Base-by-base conservation (phyloP, 2,113 vertebrate species). In the Merops nubicus region DNA sequence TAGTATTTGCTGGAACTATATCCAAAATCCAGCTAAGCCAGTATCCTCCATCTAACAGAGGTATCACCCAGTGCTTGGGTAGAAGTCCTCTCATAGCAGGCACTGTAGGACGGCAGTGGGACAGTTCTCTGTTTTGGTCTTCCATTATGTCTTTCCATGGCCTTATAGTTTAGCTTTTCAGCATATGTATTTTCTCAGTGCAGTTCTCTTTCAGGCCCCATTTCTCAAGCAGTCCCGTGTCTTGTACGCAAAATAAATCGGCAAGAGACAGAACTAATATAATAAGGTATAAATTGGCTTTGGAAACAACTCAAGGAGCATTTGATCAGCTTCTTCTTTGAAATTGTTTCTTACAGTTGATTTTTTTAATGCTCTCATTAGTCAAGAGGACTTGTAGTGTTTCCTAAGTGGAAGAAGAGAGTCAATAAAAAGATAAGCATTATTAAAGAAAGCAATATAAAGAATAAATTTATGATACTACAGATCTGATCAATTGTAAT, bases 281-380 rank as follows among this genome's bases (percentile, higher is more conserved):
- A 74, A 26, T 70, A 53, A 78, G 21, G 25, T 48, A 59, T 72
- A 75, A 70, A 74, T 78, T 18, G 50, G 51, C 75, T 83, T 56
- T 60, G 23, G 38, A 64, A 79, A 28, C 25, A 1, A 42, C 75
- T 85, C 45, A 48, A 85, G 51, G 51, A 93, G 26, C 42, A 22
- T 63, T 88, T 85, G 33, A 68, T 91, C 70, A 85, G 45, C 40
- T 64, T n/a, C 22, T 75, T 26, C 33, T 74, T 65, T 78, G 48
- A 59, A 74, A 67, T 28, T 42, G 5, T 67, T 89, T 74, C 34
- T 75, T 57, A 62, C n/a, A 31, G n/a, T 13, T 85, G 26, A 31
- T 64, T 54, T 72, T 93, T 68, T 67, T 56, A 70, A 76, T 82
- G 51, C 53, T 93, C 12, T 88, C 19, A 68, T 93, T 72, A 88